phyloP scores from a whole-genome alignment of 2,888 invertebrate species.

The Pediacus dermestoides region DNA sequence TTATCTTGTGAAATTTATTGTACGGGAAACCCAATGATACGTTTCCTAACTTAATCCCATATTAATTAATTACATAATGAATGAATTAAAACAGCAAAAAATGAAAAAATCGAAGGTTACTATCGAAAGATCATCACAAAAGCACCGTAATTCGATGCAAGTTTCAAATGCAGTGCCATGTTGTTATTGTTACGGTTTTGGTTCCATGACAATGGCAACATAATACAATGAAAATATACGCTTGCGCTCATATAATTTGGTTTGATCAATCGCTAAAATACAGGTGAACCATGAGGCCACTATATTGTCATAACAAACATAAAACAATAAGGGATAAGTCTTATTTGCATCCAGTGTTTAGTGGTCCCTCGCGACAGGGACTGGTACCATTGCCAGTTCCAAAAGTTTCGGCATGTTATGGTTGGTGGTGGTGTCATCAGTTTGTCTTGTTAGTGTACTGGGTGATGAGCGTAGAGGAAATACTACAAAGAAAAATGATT shows the following conservation, averaged over 20 bases:
- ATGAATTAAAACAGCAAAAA: too few relatives aligned
- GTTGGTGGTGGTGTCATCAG: constrained; percentile 7
- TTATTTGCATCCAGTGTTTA: too few relatives aligned
- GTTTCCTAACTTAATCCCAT: too few relatives aligned
- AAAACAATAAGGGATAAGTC: constrained; percentile 1
- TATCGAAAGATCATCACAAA: too few relatives aligned
- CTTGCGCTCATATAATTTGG: constrained; percentile 37
- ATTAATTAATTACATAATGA: too few relatives aligned
- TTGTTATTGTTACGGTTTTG: constrained; percentile 29
- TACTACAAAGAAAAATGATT: constrained; percentile 7
- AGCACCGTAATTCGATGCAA: constrained; percentile 4
- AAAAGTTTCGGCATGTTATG: constrained; percentile 18
- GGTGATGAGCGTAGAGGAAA: not conserved
- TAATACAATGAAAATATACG: constrained; percentile 20
- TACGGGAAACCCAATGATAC: too few relatives aligned
- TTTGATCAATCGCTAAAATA: constrained; percentile 43
- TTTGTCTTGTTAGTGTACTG: too few relatives aligned
- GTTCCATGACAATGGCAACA: constrained; percentile 33
- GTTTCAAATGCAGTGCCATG: constrained; percentile 19
- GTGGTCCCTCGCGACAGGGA: not conserved
- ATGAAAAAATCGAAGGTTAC: too few relatives aligned
- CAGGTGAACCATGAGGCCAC: constrained; percentile 19
- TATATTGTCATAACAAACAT: constrained; percentile 5
- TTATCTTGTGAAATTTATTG: too few relatives aligned
- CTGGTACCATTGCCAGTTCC: not conserved